Base-by-base conservation (phyloP, 2,797 vertebrate species). In the Pseudomugil gertrudae region DNA sequence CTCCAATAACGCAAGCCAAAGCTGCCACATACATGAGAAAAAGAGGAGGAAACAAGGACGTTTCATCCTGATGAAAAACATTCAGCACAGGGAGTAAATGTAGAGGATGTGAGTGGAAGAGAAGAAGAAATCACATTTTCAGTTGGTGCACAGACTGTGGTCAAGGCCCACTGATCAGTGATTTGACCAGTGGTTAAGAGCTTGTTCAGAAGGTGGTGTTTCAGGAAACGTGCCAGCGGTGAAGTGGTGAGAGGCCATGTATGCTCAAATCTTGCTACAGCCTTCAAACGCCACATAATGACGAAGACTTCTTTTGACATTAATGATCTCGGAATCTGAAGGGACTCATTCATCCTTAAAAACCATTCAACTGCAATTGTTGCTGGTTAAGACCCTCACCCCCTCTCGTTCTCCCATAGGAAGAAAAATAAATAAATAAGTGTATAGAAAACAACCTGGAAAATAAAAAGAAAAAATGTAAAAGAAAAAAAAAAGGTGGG, bases 41-140 rank as follows among this genome's bases (percentile, higher is more conserved):
- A 55, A 47, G 10, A 60, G 30, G 75, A 30, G 63, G 68, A 77
- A 83, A 84, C 67, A 86, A 74, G 74, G 56, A 60, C 79, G 88
- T 89, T 92, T 72, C 89, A 89, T 92, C 86, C 84, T 60, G 68
- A 36, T 52, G 78, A 84, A 89, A 90, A 81, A 50, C 30, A 19
- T 24, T 24, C 24, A 56, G 26, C 24, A 30, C 51, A 38, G 33
- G 56, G 55, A 48, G 43, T 54, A 57, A 66, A 32, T 29, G 57
- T 43, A 33, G 32, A 38, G 23, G 33, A 32, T 19, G 58, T 7
- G 47, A 64, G 19, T 47, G 29, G 26, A 38, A 56, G 57, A 50
- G 26, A 32, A 35, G 63, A 52, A 24, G 58, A 47, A 61, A 19
- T 55, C 40, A 45, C 58, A 58, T 50, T 33, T 65, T 33, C 17